Base-by-base conservation (phyloP, 1,140 invertebrate species). In the Meteorus sp. region DNA sequence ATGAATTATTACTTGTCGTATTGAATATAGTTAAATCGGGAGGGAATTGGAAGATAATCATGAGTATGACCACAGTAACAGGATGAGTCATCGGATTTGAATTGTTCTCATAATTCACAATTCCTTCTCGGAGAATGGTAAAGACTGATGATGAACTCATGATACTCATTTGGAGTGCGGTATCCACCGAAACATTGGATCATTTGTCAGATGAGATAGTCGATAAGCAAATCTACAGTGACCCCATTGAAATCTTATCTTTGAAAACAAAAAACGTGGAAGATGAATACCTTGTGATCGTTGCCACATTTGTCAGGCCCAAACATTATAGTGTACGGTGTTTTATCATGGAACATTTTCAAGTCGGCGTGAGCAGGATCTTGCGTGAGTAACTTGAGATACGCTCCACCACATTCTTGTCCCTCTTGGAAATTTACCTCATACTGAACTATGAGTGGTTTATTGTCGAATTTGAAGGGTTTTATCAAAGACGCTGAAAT, bases 241-340 rank as follows among this genome's bases (percentile, higher is more conserved):
- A n/a, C n/a, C n/a, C n/a, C n/a, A n/a, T n/a, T n/a, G n/a, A n/a
- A n/a, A n/a, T n/a, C n/a, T n/a, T n/a, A n/a, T n/a, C n/a, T n/a
- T n/a, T n/a, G 5, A 19, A 15, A 56, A 43, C 39, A 41, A 37
- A 62, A 59, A 62, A 50, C 35, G 27, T 25, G 33, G 11, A 50
- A 63, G 53, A 54, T 41, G 44, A 58, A 25, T 74, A 89, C 86
- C 80, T 98, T 98, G 67, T 92, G 87, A 77, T 97, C 93, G 71
- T 90, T 93, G 55, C 97, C 97, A 83, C 97, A 99, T 79, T 99
- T 99, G 81, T 99, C 97, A 7, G 97, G 97, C 1, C 97, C 97
- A 83, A 99, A 99, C 97, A 99, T 99, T 68, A 99, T 95, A 1
- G 93, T 93, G 78, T 98, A 99, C 0, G 95, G 92, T 7, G 96